phyloP scores from a whole-genome alignment of 1,140 invertebrate genomes.

The Bombus terrestris region DNA sequence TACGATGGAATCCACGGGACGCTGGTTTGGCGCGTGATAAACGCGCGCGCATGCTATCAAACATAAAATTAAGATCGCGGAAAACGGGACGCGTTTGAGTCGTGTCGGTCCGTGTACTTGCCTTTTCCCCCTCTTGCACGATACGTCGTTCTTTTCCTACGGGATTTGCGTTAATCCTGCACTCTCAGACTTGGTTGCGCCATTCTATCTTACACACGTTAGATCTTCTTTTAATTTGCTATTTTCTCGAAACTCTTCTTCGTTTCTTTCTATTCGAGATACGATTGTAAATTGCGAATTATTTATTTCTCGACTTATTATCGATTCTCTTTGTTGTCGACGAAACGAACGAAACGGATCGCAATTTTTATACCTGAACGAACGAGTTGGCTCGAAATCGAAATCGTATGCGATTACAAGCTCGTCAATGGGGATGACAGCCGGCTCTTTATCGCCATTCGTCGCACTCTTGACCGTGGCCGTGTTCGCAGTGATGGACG shows the following conservation, averaged over 20 bases:
- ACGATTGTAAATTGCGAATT: no score
- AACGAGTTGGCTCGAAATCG: not conserved
- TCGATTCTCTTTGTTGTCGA: not conserved
- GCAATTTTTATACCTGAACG: no score
- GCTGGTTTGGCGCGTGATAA: conserved; percentile 3
- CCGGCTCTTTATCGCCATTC: conserved; percentile 60
- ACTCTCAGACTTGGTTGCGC: no score
- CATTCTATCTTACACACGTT: no score
- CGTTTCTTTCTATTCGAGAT: no score
- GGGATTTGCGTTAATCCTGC: not conserved
- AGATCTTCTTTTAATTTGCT: no score
- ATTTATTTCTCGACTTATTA: not conserved
- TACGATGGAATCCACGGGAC: not conserved
- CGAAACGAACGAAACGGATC: not conserved
- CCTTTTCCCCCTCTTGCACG: not conserved
- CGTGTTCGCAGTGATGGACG: conserved; percentile 54
- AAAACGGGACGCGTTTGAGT: conserved; percentile 20
- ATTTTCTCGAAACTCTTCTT: no score
- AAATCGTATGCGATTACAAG: conserved; percentile 11
- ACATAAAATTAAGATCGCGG: conserved; percentile 41
- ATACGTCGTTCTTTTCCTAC: not conserved
- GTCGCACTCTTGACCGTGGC: conserved; percentile 54
- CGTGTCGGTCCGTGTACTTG: not conserved
- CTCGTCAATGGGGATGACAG: conserved; percentile 42
- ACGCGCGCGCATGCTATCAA: conserved; percentile 17